Evolutionary conservation across 1,140 invertebrate species (phyloP).

Genomic region (Hylaeus volcanicus): DNA sequence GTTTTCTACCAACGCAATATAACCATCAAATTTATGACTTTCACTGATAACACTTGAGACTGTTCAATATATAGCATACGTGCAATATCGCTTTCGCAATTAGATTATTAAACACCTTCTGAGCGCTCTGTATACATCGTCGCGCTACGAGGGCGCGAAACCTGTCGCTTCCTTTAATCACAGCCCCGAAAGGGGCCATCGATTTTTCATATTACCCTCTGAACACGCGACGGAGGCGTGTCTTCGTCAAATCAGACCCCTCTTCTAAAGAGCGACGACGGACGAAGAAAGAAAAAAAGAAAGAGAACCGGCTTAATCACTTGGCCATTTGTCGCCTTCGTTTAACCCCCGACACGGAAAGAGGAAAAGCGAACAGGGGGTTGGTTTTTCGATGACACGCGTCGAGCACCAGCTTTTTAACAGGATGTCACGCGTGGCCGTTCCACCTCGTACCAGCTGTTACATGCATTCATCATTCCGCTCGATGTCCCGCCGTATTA

Average conservation of each 20-base stretch:
- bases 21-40: too few species aligned
- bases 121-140: neutral
- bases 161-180: conserved; percentile 20
- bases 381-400: conserved; percentile 19
- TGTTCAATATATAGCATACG: too few species aligned
- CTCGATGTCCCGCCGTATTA: conserved; percentile 45
- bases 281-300: neutral
- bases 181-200: conserved; percentile 12
- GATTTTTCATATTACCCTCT: conserved; percentile 32
- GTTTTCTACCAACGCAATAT: too few species aligned
- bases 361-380: neutral
- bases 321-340: conserved; percentile 27
- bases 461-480: conserved; percentile 55
- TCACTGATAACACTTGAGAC: too few species aligned
- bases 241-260: conserved; percentile 8
- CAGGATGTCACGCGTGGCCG: conserved; percentile 18
- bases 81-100: too few species aligned
- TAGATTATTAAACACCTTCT: too few species aligned
- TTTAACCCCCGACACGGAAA: neutral
- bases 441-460: conserved; percentile 44
- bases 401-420: conserved; percentile 33
- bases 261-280: neutral
- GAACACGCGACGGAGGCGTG: conserved; percentile 19
- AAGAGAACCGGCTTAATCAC: conserved; percentile 30
- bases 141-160: neutral